phyloP scores from a whole-genome alignment of 1,140 invertebrate species.

The Oscheius sp. region DNA sequence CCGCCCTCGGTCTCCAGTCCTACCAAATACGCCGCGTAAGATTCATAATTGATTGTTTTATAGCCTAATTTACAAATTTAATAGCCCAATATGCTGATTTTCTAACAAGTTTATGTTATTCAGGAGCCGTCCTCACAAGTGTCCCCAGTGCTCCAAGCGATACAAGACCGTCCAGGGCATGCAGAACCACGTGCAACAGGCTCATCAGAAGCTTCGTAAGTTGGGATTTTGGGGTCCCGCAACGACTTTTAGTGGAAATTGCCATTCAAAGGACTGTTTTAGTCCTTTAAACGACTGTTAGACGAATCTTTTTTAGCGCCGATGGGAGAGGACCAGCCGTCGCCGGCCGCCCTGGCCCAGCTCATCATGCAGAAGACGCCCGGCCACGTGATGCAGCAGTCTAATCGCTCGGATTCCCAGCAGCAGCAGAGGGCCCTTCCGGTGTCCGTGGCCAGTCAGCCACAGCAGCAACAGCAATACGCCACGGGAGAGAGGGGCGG shows the following conservation, averaged over 20 bases:
- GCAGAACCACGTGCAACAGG: conserved; percentile 14
- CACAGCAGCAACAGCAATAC: neutral
- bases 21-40: neutral
- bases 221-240: neutral
- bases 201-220: conserved; percentile 24
- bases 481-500: too few species aligned
- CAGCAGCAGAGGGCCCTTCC: too few species aligned
- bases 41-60: neutral
- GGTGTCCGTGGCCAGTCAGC: neutral
- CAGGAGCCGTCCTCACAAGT: conserved; percentile 19
- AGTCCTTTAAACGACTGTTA: neutral
- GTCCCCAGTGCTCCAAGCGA: conserved; percentile 19
- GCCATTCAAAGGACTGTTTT: neutral
- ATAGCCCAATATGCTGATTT: neutral
- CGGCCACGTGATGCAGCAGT: neutral
- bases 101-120: neutral
- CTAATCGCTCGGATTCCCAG: neutral
- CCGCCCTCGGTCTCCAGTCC: neutral
- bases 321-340: neutral
- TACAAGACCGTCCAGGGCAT: conserved; percentile 22
- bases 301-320: neutral
- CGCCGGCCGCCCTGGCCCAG: neutral
- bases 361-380: neutral
- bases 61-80: neutral
- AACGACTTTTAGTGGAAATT: too few species aligned